These are phyloP conservation scores for Pardalotus punctatus DNA, from an alignment of 2,113 vertebrate genomes.

Conservation along the genomic window DNA sequence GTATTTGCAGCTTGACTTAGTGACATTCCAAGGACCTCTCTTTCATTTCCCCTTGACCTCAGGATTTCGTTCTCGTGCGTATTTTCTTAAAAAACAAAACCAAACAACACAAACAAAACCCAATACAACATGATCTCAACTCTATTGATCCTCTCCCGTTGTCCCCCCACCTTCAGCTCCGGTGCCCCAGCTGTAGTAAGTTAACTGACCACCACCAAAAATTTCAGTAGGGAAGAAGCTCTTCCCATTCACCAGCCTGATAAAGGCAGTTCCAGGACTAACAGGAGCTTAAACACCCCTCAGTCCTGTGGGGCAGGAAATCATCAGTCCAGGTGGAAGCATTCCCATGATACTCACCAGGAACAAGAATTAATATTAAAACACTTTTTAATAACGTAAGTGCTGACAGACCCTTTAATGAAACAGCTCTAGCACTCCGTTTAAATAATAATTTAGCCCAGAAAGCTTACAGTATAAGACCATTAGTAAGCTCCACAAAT, in stretches of 20 bases:
- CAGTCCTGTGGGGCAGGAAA: neutral
- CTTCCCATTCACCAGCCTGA: neutral
- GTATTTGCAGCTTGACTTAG: neutral
- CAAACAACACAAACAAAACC: neutral
- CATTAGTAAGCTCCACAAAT: neutral
- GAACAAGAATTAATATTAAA: neutral
- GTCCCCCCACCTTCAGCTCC: neutral
- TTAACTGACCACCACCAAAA: neutral
- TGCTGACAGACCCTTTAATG: conserved; percentile 14
- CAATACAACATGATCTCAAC: fast-evolving
- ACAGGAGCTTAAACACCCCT: neutral
- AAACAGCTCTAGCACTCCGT: neutral
- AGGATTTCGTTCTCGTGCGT: neutral
- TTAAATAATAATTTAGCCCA: neutral
- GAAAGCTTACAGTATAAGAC: neutral
- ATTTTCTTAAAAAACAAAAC: neutral
- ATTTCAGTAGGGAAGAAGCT: neutral
- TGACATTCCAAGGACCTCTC: neutral
- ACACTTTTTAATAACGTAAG: neutral
- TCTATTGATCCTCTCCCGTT: neutral
- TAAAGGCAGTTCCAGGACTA: neutral
- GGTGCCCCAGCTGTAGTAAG: neutral
- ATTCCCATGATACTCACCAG: neutral
- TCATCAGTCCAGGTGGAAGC: neutral
- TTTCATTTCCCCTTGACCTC: neutral